Evolutionary conservation across 2,888 invertebrate genomes (phyloP).

Genomic region (Caenorhabditis parvicauda): DNA sequence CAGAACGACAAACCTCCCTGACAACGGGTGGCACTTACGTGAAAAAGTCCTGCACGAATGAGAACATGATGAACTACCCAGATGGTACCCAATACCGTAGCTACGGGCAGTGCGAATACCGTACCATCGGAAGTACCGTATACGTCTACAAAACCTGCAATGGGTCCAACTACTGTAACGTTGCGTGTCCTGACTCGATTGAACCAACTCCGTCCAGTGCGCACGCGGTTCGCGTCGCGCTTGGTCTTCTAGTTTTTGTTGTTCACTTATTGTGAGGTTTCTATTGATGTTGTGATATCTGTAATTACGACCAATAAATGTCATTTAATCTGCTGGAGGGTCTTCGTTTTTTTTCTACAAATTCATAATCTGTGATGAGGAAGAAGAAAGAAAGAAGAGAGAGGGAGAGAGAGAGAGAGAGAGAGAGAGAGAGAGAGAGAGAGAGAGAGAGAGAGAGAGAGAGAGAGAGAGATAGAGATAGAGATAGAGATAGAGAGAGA

Average conservation of each 20-base stretch:
- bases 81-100: conserved; percentile 19
- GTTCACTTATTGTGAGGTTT: no score
- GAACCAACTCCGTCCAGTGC: conserved; percentile 13
- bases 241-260: no score
- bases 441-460: conserved; percentile 6
- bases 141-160: conserved; percentile 31
- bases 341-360: no score
- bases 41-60: conserved; percentile 26
- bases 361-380: no score
- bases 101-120: conserved; percentile 22
- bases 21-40: conserved; percentile 14
- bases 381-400: conserved; percentile 7
- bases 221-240: no score
- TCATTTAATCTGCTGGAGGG: no score
- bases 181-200: conserved; percentile 18
- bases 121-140: conserved; percentile 11
- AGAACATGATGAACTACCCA: conserved; percentile 16
- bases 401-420: conserved; percentile 9
- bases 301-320: no score
- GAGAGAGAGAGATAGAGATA: conserved; percentile 3
- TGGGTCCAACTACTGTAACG: conserved; percentile 26
- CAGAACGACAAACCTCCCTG: conserved; percentile 9
- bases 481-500: no score
- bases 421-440: neutral
- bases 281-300: no score